A percentile compares a stretch with the other conserved stretches of the same genome.
These are phyloP conservation scores for Halcyon leucocephala DNA, from an alignment of 2,797 vertebrate species.

Conservation along the genomic window DNA sequence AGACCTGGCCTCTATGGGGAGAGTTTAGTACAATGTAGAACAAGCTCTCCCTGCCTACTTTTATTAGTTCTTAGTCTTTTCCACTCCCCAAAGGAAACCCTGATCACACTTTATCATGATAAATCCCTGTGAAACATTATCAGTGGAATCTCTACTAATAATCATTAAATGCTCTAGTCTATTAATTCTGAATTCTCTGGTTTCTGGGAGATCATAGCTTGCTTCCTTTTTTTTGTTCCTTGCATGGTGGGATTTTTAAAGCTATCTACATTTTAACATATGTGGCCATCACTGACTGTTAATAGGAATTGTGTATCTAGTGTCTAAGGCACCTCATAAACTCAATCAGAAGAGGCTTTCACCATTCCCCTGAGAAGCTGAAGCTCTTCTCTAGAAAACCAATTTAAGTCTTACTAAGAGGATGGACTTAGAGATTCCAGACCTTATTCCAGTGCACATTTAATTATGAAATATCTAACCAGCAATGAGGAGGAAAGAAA, in stretches of 20 bases:
- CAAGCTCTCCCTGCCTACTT: neutral
- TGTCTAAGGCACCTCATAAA: neutral
- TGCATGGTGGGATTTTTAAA: neutral
- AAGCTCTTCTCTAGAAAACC: neutral
- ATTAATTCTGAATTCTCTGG: neutral
- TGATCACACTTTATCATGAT: neutral
- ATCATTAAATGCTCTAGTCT: neutral
- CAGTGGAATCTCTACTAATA: neutral
- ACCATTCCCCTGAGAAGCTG: neutral
- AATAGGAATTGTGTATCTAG: neutral
- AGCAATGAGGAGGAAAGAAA: neutral
- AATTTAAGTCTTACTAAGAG: neutral
- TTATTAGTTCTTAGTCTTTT: neutral
- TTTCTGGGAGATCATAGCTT: neutral
- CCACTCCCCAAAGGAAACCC: neutral
- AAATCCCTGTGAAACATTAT: neutral
- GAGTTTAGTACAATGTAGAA: neutral
- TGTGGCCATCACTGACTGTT: neutral
- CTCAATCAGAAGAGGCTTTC: neutral
- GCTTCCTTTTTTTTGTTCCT: neutral
- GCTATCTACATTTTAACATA: neutral
- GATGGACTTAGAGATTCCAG: neutral
- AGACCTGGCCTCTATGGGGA: neutral
- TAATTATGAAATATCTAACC: neutral
- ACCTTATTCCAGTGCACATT: neutral